Conservation (phyloP, 2,888 invertebrate species). For the Dicyrtoma fusca region DNA sequence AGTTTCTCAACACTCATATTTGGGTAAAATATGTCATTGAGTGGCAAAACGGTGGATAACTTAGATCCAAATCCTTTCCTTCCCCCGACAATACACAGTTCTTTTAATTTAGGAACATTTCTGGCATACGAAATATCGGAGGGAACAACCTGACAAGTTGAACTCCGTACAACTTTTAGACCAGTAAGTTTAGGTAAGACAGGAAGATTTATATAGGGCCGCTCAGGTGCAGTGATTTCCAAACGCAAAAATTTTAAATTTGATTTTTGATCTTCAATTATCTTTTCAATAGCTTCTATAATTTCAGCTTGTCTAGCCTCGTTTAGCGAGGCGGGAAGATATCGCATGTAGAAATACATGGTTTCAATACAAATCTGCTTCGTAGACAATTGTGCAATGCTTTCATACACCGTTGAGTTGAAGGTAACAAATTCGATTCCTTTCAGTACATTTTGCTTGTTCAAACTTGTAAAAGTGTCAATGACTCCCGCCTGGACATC, state of each 20-base stretch:
- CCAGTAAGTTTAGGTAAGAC: background rate
- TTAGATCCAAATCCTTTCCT: slow-evolving; percentile 4
- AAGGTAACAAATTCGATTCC: background rate
- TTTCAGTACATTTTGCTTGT: background rate
- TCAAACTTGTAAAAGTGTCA: background rate
- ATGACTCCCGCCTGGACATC: background rate
- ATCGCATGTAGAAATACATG: background rate
- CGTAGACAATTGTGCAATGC: background rate
- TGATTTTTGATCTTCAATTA: slow-evolving; percentile 7
- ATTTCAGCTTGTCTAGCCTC: slow-evolving; percentile 3
- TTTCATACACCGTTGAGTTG: background rate
- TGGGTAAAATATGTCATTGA: slow-evolving; percentile 1
- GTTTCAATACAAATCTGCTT: background rate
- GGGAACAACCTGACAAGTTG: background rate
- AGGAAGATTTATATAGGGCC: slow-evolving; percentile 6
- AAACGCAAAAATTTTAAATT: slow-evolving; percentile 1
- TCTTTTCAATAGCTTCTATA: slow-evolving; percentile 3
- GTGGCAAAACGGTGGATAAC: background rate
- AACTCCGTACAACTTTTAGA: background rate
- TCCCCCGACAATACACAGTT: slow-evolving; percentile 4
- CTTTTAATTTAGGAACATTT: slow-evolving; percentile 9
- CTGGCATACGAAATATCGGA: background rate
- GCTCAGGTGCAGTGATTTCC: slow-evolving; percentile 9
- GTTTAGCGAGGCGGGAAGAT: background rate
- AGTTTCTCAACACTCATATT: background rate